A percentile compares a stretch with the other conserved stretches of the same genome.
Conservation (phyloP, 2,888 invertebrate genomes). For the Ophion slaviceki region DNA sequence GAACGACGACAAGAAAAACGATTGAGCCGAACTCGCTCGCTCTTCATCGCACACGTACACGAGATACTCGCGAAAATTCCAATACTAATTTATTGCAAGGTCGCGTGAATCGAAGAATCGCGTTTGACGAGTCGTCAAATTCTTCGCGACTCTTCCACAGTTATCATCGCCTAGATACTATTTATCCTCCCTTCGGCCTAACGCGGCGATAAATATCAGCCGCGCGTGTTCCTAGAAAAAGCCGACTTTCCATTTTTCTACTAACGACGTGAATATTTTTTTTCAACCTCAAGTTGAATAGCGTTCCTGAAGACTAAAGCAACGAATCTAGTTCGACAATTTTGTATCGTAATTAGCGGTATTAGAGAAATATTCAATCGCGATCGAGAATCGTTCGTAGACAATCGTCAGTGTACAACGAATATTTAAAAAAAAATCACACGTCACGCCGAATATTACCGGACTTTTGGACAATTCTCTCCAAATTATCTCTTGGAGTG, state of each 20-base stretch:
- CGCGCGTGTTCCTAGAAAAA: no score
- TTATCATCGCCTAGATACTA: no score
- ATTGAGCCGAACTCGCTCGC: constrained; percentile 30
- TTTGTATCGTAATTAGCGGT: not conserved
- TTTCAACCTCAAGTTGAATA: not conserved
- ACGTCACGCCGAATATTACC: not conserved
- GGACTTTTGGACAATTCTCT: not conserved
- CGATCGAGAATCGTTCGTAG: not conserved
- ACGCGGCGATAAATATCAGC: no score
- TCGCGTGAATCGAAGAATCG: not conserved
- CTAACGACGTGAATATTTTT: not conserved
- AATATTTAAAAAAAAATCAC: not conserved
- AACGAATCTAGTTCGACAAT: not conserved
- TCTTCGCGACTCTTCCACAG: no score
- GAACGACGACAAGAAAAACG: constrained; percentile 59
- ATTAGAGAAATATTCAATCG: not conserved
- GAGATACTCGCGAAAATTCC: not conserved
- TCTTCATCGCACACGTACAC: not conserved
- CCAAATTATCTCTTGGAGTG: no score
- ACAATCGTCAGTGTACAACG: not conserved
- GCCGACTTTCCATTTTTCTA: not conserved
- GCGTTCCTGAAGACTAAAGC: not conserved
- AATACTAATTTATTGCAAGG: not conserved
- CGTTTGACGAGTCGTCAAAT: not conserved
- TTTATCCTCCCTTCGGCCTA: no score